Conservation (phyloP, 2,113 vertebrate species). For the Circaetus gallicus region DNA sequence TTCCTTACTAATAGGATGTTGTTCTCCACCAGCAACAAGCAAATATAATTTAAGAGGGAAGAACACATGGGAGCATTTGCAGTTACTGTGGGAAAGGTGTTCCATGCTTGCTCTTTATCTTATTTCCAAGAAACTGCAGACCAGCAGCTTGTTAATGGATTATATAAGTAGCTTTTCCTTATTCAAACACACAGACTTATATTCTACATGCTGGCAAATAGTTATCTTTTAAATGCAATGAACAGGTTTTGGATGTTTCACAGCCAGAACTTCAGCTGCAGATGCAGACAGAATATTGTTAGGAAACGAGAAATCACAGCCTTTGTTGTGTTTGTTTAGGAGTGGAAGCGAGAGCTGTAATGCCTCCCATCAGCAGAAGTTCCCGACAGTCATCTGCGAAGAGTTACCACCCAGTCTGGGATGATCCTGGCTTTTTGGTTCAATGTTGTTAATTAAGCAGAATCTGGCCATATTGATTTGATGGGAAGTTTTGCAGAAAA, state of each 20-base stretch:
- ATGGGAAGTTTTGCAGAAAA: not conserved
- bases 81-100: not conserved
- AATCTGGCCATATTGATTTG: not conserved
- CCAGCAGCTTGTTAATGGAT: not conserved
- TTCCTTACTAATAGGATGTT: not conserved
- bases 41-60: not conserved
- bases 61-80: not conserved
- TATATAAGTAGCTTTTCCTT: not conserved
- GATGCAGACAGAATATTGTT: not conserved
- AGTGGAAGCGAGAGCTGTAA: not conserved
- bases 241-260: not conserved
- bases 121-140: not conserved
- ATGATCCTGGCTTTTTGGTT: not conserved
- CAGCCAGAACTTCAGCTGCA: not conserved
- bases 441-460: not conserved
- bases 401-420: not conserved
- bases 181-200: not conserved
- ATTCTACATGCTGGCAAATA: not conserved
- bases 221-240: not conserved
- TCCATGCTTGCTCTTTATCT: not conserved
- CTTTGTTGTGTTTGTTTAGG: not conserved
- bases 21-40: not conserved
- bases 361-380: not conserved
- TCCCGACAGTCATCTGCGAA: not conserved
- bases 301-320: not conserved